Percentiles rank a stretch among this genome's conserved stretches.
Evolutionary conservation across 2,888 invertebrate species (phyloP).

Genomic region (Blera fallax): DNA sequence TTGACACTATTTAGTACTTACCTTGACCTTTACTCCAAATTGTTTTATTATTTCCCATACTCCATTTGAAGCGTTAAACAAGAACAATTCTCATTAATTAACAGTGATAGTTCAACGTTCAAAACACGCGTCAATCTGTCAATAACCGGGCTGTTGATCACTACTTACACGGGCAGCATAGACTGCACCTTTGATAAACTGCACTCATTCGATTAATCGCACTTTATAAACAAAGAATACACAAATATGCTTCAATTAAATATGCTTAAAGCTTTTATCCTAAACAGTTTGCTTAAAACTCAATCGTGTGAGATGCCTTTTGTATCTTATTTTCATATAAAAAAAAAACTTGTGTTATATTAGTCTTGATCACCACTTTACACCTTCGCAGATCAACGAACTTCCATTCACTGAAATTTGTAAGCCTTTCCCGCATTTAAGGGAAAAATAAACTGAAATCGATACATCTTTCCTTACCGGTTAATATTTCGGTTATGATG

Average conservation of each 20-base stretch:
- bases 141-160: not conserved
- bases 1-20: constrained; percentile 14
- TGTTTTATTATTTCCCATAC: not conserved
- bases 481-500: not conserved
- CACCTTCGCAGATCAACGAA: constrained; percentile 66
- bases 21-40: constrained; percentile 30
- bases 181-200: not conserved
- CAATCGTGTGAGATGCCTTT: not conserved
- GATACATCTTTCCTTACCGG: not conserved
- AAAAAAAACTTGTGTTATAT: not conserved
- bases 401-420: constrained; percentile 35
- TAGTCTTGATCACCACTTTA: constrained; percentile 14
- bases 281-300: not conserved
- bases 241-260: not conserved
- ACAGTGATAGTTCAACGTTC: not conserved
- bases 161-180: constrained; percentile 4
- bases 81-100: constrained; percentile 26
- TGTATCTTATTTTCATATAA: not conserved
- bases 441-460: not conserved
- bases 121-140: not conserved
- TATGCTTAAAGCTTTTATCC: not conserved
- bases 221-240: constrained; percentile 19
- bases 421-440: not conserved
- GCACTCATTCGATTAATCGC: constrained; percentile 1
- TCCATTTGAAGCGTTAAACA: not conserved